Percentiles rank a stretch among this genome's conserved stretches.
These are phyloP conservation scores for Cryptocephalus moraei DNA, from an alignment of 2,888 invertebrate genomes.

Conservation along the genomic window DNA sequence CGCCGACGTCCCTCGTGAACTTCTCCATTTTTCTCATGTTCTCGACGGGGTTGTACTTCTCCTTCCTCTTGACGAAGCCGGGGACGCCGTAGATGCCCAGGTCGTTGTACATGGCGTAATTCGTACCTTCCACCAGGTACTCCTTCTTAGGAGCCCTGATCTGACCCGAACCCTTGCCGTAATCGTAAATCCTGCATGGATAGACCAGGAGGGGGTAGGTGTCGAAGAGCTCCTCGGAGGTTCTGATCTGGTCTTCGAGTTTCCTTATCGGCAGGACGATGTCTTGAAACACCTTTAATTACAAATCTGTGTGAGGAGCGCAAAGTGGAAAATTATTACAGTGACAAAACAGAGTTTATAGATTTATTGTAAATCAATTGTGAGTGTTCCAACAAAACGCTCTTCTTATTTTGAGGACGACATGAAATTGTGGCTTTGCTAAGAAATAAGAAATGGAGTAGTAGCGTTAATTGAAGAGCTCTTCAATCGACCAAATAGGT, in stretches of 20 bases:
- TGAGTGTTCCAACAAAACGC: too few relatives aligned
- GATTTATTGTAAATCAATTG: too few relatives aligned
- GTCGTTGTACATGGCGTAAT: slow-evolving; percentile 63
- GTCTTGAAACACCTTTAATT: slow-evolving; percentile 50
- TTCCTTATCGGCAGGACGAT: slow-evolving; percentile 56
- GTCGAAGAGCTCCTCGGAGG: slow-evolving; percentile 50
- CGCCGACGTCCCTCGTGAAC: slow-evolving; percentile 57
- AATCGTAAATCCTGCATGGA: slow-evolving; percentile 56
- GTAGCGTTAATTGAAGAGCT: too few relatives aligned
- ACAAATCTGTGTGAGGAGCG: too few relatives aligned
- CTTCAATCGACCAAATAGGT: too few relatives aligned
- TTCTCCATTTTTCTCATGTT: slow-evolving; percentile 61
- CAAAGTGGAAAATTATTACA: too few relatives aligned
- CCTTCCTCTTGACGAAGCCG: slow-evolving; percentile 47
- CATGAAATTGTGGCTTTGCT: too few relatives aligned
- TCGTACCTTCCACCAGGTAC: slow-evolving; percentile 51
- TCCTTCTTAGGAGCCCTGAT: slow-evolving; percentile 45
- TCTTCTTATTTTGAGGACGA: too few relatives aligned
- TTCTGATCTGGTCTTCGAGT: slow-evolving; percentile 52
- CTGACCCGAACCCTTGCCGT: slow-evolving; percentile 49
- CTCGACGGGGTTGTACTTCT: slow-evolving; percentile 50
- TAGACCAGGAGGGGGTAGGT: slow-evolving; percentile 59
- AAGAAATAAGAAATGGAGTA: too few relatives aligned
- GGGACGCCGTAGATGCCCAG: slow-evolving; percentile 62
- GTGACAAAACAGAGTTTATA: too few relatives aligned